Evolutionary conservation across 2,113 vertebrate species (phyloP).

Genomic region (Gallinago jamesoni): DNA sequence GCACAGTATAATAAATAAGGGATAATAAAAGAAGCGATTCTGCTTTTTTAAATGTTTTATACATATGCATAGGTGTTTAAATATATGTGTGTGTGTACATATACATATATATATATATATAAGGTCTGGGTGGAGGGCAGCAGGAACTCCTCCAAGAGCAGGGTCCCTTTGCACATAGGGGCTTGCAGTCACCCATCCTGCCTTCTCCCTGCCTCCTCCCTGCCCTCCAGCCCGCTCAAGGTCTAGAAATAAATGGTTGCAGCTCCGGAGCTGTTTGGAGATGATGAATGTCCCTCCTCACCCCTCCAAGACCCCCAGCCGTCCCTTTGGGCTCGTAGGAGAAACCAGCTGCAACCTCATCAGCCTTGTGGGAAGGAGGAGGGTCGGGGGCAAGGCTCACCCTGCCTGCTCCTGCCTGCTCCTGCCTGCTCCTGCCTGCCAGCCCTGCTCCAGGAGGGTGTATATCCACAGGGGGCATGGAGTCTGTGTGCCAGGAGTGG

Average conservation of each 20-base stretch:
- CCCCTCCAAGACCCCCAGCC: rapidly evolving
- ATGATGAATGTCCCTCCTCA: background rate
- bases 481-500: background rate
- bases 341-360: background rate
- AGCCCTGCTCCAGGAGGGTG: rapidly evolving
- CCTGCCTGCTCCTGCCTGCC: background rate
- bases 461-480: background rate
- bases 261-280: background rate
- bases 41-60: rapidly evolving
- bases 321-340: rapidly evolving
- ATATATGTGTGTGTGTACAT: no score
- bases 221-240: background rate
- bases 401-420: background rate
- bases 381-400: background rate
- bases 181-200: background rate
- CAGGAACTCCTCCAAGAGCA: background rate
- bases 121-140: background rate
- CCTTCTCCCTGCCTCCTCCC: background rate
- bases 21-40: background rate
- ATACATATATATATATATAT: background rate
- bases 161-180: background rate
- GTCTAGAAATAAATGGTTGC: background rate
- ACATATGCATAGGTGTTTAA: background rate
- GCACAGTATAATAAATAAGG: no score
- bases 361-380: background rate